These are phyloP conservation scores for Nasonia vitripennis DNA, from an alignment of 1,140 invertebrate genomes.

Conservation along the genomic window DNA sequence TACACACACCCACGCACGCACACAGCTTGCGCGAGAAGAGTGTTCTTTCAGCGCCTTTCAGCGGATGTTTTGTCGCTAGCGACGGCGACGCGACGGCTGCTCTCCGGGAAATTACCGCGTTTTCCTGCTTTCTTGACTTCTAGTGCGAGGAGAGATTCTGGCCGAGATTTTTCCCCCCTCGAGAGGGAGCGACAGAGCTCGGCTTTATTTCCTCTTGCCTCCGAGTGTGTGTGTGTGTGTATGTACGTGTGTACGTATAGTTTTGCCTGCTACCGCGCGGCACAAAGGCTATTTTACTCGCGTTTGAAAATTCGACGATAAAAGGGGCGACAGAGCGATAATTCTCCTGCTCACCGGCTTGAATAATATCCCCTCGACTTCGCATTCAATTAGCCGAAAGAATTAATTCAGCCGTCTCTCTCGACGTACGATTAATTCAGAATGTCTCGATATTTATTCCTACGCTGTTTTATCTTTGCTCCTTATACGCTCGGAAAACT, in stretches of 20 bases:
- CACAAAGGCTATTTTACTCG: too few relatives aligned
- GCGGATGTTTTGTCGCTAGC: not conserved
- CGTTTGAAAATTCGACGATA: too few relatives aligned
- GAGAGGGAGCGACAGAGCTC: not conserved
- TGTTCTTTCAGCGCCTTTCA: not conserved
- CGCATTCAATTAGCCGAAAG: not conserved
- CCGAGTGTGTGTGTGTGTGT: not conserved
- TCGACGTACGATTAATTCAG: not conserved
- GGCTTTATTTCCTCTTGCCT: not conserved
- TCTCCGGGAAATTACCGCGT: not conserved
- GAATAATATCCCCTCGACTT: not conserved
- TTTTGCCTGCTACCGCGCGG: too few relatives aligned
- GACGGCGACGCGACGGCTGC: too few relatives aligned
- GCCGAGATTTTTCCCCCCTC: not conserved
- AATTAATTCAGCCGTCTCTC: not conserved
- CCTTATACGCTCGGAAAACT: not conserved
- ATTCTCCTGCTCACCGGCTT: not conserved
- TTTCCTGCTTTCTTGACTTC: not conserved
- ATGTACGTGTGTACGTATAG: too few relatives aligned
- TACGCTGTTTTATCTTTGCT: too few relatives aligned
- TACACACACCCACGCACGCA: too few relatives aligned
- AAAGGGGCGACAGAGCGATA: too few relatives aligned
- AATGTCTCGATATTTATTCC: not conserved
- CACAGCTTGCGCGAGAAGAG: not conserved
- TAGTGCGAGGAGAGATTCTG: not conserved